Conservation (phyloP, 2,113 vertebrate genomes). For the Raja brachyura region DNA sequence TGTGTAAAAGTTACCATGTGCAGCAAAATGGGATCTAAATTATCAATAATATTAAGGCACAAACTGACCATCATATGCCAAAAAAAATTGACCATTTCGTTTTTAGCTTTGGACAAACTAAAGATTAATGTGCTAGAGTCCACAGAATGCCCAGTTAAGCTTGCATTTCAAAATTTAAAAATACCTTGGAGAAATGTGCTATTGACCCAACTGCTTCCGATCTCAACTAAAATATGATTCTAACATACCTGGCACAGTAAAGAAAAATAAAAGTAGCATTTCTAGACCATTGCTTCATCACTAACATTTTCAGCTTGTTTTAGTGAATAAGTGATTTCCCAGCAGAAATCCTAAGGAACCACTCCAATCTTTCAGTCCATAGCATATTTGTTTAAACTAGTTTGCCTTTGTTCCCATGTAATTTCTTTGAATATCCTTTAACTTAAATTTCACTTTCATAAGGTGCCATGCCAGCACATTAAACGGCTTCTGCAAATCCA, state of each 20-base stretch:
- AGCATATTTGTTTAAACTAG: background rate
- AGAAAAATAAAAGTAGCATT: background rate
- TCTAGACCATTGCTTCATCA: background rate
- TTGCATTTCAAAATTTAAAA: background rate
- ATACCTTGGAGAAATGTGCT: background rate
- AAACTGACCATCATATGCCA: background rate
- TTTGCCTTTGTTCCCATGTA: background rate
- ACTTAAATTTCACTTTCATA: background rate
- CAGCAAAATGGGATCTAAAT: background rate
- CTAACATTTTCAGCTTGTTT: background rate
- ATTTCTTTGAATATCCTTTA: background rate
- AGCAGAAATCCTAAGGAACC: background rate
- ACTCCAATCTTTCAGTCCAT: background rate
- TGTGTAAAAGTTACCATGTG: background rate
- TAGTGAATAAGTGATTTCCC: background rate
- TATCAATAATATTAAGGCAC: background rate
- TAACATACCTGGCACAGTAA: background rate
- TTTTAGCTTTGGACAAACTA: background rate
- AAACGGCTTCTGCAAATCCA: background rate
- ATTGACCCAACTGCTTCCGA: background rate
- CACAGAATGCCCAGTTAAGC: background rate
- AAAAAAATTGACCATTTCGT: background rate
- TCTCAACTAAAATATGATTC: background rate
- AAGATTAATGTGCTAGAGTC: background rate
- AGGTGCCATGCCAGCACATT: background rate